phyloP scores from a whole-genome alignment of 1,140 invertebrate species.

The Streblospio benedicti region DNA sequence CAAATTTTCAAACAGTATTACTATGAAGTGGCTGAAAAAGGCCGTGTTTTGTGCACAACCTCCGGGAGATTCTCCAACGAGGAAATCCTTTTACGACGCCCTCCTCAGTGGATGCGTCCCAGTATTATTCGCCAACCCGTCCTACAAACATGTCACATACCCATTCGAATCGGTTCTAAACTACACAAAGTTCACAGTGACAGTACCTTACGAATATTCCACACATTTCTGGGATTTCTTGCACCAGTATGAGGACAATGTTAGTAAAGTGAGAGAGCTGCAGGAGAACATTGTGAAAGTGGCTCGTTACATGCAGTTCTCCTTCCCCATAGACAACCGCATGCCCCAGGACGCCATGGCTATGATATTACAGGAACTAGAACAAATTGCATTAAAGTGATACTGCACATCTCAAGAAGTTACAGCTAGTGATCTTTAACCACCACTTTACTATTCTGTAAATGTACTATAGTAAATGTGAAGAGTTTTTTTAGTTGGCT shows the following conservation, averaged over 20 bases:
- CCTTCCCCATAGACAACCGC: slow-evolving; percentile 8
- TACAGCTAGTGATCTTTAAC: too few relatives aligned
- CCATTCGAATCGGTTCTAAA: slow-evolving; percentile 23
- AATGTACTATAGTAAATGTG: too few relatives aligned
- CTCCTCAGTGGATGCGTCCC: slow-evolving; percentile 33
- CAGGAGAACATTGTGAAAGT: slow-evolving; percentile 23
- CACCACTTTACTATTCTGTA: too few relatives aligned
- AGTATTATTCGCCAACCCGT: slow-evolving; percentile 22
- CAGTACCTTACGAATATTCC: too few relatives aligned
- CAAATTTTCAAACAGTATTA: slow-evolving; percentile 13
- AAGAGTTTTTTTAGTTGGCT: too few relatives aligned
- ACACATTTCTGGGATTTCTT: neutral
- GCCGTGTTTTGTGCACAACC: slow-evolving; percentile 32
- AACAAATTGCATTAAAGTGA: too few relatives aligned
- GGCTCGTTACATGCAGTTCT: slow-evolving; percentile 26
- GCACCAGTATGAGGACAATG: slow-evolving; percentile 12
- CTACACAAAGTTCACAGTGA: slow-evolving; percentile 25
- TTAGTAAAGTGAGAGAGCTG: slow-evolving; percentile 14
- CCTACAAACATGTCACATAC: slow-evolving; percentile 18
- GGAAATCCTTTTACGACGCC: slow-evolving; percentile 33
- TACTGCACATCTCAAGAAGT: too few relatives aligned
- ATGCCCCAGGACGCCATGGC: slow-evolving; percentile 25
- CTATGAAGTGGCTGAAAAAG: slow-evolving; percentile 29
- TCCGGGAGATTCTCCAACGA: slow-evolving; percentile 31
- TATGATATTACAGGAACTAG: slow-evolving; percentile 22